Conservation (phyloP, 2,113 vertebrate species). For the Malurus alboscapulatus region DNA sequence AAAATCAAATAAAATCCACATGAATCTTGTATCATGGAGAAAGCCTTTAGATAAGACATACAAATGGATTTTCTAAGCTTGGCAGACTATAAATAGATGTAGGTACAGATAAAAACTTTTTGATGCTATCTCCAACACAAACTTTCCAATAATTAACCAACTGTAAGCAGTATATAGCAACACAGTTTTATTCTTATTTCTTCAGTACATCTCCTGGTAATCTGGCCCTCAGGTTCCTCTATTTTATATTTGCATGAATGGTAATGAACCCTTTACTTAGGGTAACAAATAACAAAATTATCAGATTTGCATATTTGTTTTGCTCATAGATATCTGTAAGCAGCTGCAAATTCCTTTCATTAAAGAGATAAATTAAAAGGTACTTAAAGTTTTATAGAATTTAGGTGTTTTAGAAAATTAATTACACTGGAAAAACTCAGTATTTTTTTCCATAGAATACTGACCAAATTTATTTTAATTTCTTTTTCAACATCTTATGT, state of each 20-base stretch:
- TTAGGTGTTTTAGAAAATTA: neutral
- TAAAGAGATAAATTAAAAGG: neutral
- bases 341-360: neutral
- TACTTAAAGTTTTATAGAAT: neutral
- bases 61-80: neutral
- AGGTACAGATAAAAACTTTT: neutral
- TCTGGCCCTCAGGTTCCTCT: neutral
- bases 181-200: neutral
- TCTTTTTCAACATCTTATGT: neutral
- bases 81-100: neutral
- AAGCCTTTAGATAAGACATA: neutral
- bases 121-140: neutral
- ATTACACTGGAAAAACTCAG: neutral
- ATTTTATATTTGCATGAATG: neutral
- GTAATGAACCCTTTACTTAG: neutral
- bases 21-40: neutral
- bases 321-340: neutral
- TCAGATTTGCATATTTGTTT: neutral
- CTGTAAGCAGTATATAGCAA: neutral
- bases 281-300: neutral
- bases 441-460: neutral
- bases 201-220: neutral
- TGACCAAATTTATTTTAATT: neutral
- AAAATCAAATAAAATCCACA: conserved; percentile 3
- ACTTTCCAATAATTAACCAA: neutral